These are phyloP conservation scores for Agelaius phoeniceus DNA, from an alignment of 2,113 vertebrate genomes.

Conservation along the genomic window DNA sequence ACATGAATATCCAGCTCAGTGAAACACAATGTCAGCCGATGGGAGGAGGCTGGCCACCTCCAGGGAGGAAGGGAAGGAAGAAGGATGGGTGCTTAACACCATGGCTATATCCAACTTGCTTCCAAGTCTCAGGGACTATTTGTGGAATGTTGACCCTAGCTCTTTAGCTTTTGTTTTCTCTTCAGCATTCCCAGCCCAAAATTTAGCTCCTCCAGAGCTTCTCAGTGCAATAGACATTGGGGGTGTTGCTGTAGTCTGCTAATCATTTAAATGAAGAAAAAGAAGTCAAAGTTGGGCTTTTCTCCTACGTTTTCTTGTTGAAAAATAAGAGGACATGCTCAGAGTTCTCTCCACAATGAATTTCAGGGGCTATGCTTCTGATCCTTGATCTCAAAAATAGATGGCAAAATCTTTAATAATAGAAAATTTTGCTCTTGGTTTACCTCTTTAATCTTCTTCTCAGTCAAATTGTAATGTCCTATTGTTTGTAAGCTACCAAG, in stretches of 20 bases:
- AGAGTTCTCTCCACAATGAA: not conserved
- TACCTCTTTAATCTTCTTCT: not conserved
- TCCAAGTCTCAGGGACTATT: not conserved
- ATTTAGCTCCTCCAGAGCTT: not conserved
- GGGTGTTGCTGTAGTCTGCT: not conserved
- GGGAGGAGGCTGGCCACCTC: not conserved
- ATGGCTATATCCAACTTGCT: not conserved
- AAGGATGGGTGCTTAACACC: not conserved
- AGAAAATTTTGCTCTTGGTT: not conserved
- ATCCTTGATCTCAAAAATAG: not conserved
- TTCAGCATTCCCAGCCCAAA: not conserved
- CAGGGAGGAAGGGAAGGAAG: not conserved
- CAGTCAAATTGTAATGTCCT: fast-evolving
- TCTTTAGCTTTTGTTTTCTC: not conserved
- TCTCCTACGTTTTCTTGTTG: not conserved
- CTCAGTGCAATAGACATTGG: not conserved
- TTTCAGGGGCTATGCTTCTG: not conserved
- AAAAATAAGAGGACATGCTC: not conserved
- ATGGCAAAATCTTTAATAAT: not conserved
- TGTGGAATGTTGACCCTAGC: not conserved
- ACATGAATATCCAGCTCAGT: not conserved
- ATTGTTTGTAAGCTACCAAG: not conserved
- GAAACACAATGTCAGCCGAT: not conserved
- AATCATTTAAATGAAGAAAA: not conserved
- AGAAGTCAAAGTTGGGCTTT: not conserved